A percentile compares a stretch with the other conserved stretches of the same genome.
phyloP scores from a whole-genome alignment of 2,888 invertebrate species.

The Acleris literana region DNA sequence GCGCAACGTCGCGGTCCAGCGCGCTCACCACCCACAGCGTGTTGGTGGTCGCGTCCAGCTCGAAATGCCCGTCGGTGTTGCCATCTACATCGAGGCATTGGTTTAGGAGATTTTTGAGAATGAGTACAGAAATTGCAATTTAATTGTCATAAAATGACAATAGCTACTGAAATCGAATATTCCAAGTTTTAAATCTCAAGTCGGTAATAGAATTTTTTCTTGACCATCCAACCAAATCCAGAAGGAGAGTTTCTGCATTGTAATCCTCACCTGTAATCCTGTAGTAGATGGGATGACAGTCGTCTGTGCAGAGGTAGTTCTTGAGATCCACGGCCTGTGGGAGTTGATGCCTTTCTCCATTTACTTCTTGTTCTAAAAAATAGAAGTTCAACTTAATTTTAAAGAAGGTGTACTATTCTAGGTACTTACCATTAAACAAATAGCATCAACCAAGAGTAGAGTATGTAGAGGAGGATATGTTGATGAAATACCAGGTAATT shows the following conservation, averaged over 20 bases:
- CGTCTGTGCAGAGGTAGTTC: slow-evolving; percentile 67
- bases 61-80: slow-evolving; percentile 61
- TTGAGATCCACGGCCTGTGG: slow-evolving; percentile 72
- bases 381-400: neutral
- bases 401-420: too few relatives aligned
- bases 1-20: slow-evolving; percentile 72
- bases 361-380: slow-evolving; percentile 64
- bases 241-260: too few relatives aligned
- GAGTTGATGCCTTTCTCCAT: slow-evolving; percentile 60
- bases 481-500: too few relatives aligned
- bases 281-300: slow-evolving; percentile 72
- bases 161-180: too few relatives aligned
- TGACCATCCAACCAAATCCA: too few relatives aligned
- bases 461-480: too few relatives aligned
- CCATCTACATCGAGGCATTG: slow-evolving; percentile 53
- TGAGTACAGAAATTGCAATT: too few relatives aligned
- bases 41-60: slow-evolving; percentile 61
- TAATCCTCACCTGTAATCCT: slow-evolving; percentile 67
- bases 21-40: slow-evolving; percentile 57
- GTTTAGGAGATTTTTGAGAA: neutral
- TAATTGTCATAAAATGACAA: too few relatives aligned
- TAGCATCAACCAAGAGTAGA: too few relatives aligned
- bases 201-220: too few relatives aligned
- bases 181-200: too few relatives aligned
- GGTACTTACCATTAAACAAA: too few relatives aligned